Conservation (phyloP, 2,888 invertebrate genomes). For the Agonopterix subpropinquella region DNA sequence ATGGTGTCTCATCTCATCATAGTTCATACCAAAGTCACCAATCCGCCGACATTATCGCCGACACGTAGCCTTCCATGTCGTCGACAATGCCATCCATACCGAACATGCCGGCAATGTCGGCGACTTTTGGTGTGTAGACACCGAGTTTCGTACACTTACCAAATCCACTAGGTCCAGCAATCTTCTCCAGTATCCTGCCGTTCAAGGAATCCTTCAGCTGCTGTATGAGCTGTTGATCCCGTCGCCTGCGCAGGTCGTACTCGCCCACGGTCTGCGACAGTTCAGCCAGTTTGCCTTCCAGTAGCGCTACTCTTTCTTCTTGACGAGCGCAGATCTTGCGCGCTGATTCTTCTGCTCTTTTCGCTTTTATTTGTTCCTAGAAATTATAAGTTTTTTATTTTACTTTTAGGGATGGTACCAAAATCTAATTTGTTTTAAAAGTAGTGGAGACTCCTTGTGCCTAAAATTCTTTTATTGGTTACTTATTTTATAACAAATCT, state of each 20-base stretch:
- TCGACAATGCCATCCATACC: too few relatives aligned
- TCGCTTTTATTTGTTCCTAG: conserved; percentile 82
- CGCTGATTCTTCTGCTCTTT: conserved; percentile 83
- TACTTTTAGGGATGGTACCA: too few relatives aligned
- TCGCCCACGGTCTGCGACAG: conserved; percentile 85
- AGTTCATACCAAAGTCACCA: not conserved
- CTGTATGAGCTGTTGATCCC: conserved; percentile 84
- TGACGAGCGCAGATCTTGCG: conserved; percentile 80
- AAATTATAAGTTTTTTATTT: not conserved
- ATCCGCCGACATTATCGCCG: not conserved
- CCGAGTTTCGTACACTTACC: not conserved
- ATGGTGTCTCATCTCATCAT: too few relatives aligned
- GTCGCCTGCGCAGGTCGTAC: conserved; percentile 82
- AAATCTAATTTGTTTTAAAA: too few relatives aligned
- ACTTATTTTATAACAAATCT: too few relatives aligned
- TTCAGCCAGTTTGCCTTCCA: conserved; percentile 86
- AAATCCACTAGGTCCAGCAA: conserved; percentile 13
- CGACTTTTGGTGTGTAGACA: not conserved
- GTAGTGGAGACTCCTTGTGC: too few relatives aligned
- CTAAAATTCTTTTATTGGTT: too few relatives aligned
- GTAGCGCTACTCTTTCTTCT: conserved; percentile 84
- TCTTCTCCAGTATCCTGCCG: conserved; percentile 41
- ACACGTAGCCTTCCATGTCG: not conserved
- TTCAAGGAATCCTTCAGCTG: conserved; percentile 74
- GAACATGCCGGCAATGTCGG: not conserved